Percentiles rank a stretch among this genome's conserved stretches.
Evolutionary conservation across 2,113 vertebrate species (phyloP).

Genomic region (Eretmochelys imbricata): DNA sequence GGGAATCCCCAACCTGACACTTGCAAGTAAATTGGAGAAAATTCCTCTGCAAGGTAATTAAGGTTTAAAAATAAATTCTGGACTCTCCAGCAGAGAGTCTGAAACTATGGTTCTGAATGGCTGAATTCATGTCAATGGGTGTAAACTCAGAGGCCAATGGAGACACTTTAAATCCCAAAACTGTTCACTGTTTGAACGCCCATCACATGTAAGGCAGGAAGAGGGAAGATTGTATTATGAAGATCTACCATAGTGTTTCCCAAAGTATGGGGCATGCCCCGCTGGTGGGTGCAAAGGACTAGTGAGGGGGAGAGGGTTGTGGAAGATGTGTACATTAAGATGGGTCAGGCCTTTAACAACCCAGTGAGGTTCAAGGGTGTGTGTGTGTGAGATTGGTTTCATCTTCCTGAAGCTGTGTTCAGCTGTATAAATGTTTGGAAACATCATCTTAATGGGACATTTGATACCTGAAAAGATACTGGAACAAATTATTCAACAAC

Average conservation of each 20-base stretch:
- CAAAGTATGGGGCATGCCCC: background rate
- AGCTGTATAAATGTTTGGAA: background rate
- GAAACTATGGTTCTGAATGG: background rate
- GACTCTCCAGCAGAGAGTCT: background rate
- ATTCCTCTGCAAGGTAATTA: background rate
- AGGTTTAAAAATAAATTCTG: background rate
- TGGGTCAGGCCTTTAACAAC: background rate
- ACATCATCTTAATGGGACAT: background rate
- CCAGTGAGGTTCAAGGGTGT: background rate
- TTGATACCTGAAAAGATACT: background rate
- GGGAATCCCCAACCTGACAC: background rate
- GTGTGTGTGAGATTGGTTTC: background rate
- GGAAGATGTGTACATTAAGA: fast-evolving
- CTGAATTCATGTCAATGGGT: background rate
- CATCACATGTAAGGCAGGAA: background rate
- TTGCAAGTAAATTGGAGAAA: background rate
- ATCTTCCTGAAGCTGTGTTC: background rate
- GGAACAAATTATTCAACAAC: background rate
- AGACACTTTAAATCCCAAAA: background rate
- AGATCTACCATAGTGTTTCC: background rate
- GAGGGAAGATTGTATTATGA: background rate
- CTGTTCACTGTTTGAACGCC: background rate
- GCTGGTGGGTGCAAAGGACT: background rate
- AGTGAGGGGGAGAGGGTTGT: background rate
- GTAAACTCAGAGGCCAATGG: background rate